A percentile compares a stretch with the other conserved stretches of the same genome.
Evolutionary conservation across 1,140 invertebrate genomes (phyloP).

Genomic region (Augochlora pura): DNA sequence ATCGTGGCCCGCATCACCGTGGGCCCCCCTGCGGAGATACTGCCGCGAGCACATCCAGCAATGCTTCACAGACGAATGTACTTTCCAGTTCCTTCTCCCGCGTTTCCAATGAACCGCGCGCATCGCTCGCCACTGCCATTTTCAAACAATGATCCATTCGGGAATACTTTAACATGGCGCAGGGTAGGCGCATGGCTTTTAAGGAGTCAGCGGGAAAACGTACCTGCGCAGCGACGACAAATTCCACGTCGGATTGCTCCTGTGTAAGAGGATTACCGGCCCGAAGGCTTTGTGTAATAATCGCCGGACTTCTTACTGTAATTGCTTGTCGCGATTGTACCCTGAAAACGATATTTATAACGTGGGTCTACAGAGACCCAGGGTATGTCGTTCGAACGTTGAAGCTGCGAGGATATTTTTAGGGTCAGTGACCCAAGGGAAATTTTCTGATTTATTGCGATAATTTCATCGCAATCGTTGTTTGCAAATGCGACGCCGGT

Average conservation of each 20-base stretch:
- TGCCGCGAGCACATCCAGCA: slow-evolving; percentile 1
- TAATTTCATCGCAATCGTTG: too few relatives aligned
- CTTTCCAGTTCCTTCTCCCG: slow-evolving; percentile 35
- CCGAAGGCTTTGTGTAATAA: too few relatives aligned
- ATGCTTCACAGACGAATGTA: slow-evolving; percentile 52
- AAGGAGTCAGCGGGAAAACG: slow-evolving; percentile 8
- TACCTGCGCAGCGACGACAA: neutral
- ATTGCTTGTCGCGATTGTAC: too few relatives aligned
- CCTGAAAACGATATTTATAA: too few relatives aligned
- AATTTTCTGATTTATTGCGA: too few relatives aligned
- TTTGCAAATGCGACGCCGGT: too few relatives aligned
- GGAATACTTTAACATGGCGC: neutral
- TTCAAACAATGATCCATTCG: slow-evolving; percentile 45
- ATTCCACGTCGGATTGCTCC: neutral
- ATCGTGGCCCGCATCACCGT: slow-evolving; percentile 14
- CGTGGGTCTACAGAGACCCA: too few relatives aligned
- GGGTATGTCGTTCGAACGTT: too few relatives aligned
- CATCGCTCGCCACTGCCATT: slow-evolving; percentile 10
- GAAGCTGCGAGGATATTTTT: too few relatives aligned
- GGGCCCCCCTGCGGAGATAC: slow-evolving; percentile 23
- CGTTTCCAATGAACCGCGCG: slow-evolving; percentile 9
- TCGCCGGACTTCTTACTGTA: too few relatives aligned
- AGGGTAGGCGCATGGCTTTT: neutral
- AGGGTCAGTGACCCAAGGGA: too few relatives aligned
- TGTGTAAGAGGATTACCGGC: too few relatives aligned